Evolutionary conservation across 1,140 invertebrate species (phyloP).

Genomic region (Drosophila murphyi): DNA sequence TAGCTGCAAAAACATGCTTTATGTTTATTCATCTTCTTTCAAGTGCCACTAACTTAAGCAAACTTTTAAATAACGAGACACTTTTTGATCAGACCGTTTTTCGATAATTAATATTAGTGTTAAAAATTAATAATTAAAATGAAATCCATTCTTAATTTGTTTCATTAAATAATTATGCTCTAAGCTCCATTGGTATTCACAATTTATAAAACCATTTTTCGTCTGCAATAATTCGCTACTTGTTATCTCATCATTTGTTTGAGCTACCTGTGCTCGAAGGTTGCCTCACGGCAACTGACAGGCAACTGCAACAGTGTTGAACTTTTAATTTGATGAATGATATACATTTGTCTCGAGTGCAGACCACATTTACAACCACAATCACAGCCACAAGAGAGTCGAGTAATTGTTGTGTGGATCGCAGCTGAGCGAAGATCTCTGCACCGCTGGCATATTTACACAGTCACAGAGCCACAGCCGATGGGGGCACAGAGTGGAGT

Average conservation of each 20-base stretch:
- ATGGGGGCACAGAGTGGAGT: neutral
- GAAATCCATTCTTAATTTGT: too few species aligned
- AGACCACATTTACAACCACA: constrained; percentile 34
- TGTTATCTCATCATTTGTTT: constrained; percentile 2
- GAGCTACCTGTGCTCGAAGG: constrained; percentile 50
- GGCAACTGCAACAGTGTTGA: constrained; percentile 72
- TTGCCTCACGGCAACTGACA: constrained; percentile 67
- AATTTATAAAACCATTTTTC: neutral
- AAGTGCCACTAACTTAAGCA: too few species aligned
- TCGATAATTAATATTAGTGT: too few species aligned
- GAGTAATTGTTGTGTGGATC: constrained; percentile 72
- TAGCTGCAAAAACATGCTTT: too few species aligned
- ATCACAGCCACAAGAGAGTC: constrained; percentile 17
- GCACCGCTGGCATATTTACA: constrained; percentile 69
- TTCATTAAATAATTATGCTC: too few species aligned
- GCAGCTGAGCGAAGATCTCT: constrained; percentile 51
- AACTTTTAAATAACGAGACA: too few species aligned
- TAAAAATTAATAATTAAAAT: too few species aligned
- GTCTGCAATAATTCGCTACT: neutral
- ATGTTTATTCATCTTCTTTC: too few species aligned
- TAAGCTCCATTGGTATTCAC: too few species aligned
- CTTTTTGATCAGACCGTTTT: too few species aligned
- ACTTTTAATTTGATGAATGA: constrained; percentile 83
- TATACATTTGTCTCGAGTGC: constrained; percentile 82
- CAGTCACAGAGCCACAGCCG: constrained; percentile 27